phyloP scores from a whole-genome alignment of 2,888 invertebrate species.

The Mantis religiosa region DNA sequence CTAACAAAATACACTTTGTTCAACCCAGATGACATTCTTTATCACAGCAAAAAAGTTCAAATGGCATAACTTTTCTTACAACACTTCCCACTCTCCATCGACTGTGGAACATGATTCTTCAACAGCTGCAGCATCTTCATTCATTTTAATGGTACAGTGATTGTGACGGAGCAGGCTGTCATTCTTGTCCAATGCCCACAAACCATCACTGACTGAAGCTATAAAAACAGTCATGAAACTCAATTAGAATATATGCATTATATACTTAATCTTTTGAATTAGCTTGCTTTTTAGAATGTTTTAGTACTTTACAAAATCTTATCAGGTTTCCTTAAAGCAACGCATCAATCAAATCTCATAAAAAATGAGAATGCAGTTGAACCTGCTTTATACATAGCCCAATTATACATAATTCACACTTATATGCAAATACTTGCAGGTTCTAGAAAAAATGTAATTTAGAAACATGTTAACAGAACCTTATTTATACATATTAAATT shows the following conservation, averaged over 20 bases:
- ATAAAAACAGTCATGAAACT: background rate
- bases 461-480: too few relatives aligned
- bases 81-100: conserved; percentile 31
- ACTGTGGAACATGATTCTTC: background rate
- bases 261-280: too few relatives aligned
- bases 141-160: conserved; percentile 22
- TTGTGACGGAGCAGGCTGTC: conserved; percentile 33
- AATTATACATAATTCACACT: too few relatives aligned
- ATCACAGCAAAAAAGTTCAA: background rate
- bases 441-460: too few relatives aligned
- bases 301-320: too few relatives aligned
- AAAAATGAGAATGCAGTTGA: too few relatives aligned
- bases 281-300: too few relatives aligned
- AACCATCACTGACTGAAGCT: conserved; percentile 38
- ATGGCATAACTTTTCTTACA: background rate
- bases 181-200: conserved; percentile 36
- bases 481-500: too few relatives aligned
- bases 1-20: background rate
- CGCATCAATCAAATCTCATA: too few relatives aligned
- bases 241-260: background rate
- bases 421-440: too few relatives aligned
- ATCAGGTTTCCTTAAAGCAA: too few relatives aligned
- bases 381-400: too few relatives aligned
- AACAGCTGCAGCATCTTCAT: background rate
- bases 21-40: background rate